Base-by-base conservation (phyloP, 2,888 invertebrate species). In the Rambutsinella grinnellia region DNA sequence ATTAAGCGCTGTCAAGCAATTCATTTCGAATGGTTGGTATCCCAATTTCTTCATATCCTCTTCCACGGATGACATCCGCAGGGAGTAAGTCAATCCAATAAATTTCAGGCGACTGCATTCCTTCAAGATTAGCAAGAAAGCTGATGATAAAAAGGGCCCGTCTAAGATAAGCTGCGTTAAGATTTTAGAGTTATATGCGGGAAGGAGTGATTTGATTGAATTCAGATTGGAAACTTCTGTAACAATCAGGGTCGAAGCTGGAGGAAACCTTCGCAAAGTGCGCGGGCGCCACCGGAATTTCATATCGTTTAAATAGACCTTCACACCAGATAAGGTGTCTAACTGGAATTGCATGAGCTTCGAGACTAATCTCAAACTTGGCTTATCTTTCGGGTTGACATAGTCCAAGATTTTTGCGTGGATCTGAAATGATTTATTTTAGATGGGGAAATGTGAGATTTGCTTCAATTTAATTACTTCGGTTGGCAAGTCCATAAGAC, bases 331-430 rank as follows among this genome's bases (percentile, higher is more conserved):
- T 8, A 71, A 28, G 2, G 70, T 71, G 26, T 71, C 71, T 2
- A 71, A 63, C 58, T 71, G 63, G 26, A 28, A 71, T 44, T 71
- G 71, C 63, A 71, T 71, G 0, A 71, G 71, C 44, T 71, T 71
- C 6, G 71, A 71, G 0, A 71, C 71, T 6, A 71, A 27, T 1
- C 71, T 56, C n/a, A 71, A 58, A 15, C 23, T 57, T 24, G 46
- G 49, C 1, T 65, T 63, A 49, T 71, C 65, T 15, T 19, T 53
- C 2, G 36, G 17, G 13, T 8, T n/a, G 28, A 63, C 63, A 58
- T 51, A 51, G 21, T 51, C 36, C 13, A 71, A 23, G 2, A 71
- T 49, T 26, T 36, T 47, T 3, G 27, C 26, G 54, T 71, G 71
- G 1, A 71, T 28, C 69, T 69, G n/a, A 56, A 27, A 56, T n/a